Evolutionary conservation across 1,140 invertebrate genomes (phyloP), one percentile per base, ranked within the genome.

Genomic region (Eupristina koningsbergeri): DNA sequence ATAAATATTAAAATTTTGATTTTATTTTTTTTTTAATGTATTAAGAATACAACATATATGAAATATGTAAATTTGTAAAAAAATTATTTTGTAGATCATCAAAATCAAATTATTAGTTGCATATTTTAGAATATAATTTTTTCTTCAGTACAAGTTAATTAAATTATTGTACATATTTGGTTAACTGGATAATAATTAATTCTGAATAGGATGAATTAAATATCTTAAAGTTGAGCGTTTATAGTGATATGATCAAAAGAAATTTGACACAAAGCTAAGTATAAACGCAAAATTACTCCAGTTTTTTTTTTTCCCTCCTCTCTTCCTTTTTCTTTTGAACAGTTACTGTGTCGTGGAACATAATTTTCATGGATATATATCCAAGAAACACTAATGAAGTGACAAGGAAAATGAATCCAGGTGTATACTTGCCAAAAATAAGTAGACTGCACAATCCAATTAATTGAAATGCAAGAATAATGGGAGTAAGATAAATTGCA

Each of bases 331-430:
- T 81, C 41, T 76, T 86, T 83, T 79, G 85, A 41, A 81, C n/a
- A 1, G 80, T n/a, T 22, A 80, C 61, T 36, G 75, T 80, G 53
- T 89, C 86, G 79, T 90, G 87, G 64, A 89, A 87, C 80, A 92
- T 86, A 15, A 92, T 86, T 80, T 90, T 91, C 34, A 89, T 84
- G 0, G 89, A 89, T 78, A 92, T 91, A 19, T 84, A 86, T 8
- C 88, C 91, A 69, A 92, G 87, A 26, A 89, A 89, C 22, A 91
- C 29, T 3, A 92, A 69, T 0, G 91, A 88, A 0, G 84, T 80
- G 0, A 92, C 81, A 0, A 92, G 88, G 77, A 92, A 92, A 41
- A 92, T 77, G 58, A 92, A 93, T 39, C 92, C 92, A 1, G 92
- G 92, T 0, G 91, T 89, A 80, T 90, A 90, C 61, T 90, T 91